These are phyloP conservation scores for Poicephalus meyeri DNA, from an alignment of 2,113 vertebrate species.

Conservation along the genomic window DNA sequence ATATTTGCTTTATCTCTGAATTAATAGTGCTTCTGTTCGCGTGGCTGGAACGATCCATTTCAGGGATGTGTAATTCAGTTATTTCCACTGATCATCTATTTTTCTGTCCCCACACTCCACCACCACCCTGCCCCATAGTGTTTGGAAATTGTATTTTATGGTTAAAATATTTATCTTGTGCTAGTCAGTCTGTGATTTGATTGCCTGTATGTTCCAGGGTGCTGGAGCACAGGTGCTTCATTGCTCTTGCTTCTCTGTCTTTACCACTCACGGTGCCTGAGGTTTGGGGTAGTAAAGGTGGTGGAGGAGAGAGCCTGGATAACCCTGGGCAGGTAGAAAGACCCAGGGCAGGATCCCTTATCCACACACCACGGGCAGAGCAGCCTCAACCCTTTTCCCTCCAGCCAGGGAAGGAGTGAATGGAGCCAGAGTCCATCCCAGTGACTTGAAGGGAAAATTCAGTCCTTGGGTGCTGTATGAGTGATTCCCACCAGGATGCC, in stretches of 20 bases:
- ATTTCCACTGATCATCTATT: constrained; percentile 44
- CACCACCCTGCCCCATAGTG: not conserved
- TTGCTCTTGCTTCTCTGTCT: not conserved
- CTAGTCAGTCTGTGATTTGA: not conserved
- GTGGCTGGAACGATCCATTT: constrained; percentile 19
- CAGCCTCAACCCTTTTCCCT: not conserved
- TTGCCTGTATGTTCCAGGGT: not conserved
- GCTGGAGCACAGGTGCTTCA: rapidly evolving
- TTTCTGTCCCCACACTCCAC: constrained; percentile 18
- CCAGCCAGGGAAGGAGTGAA: not conserved
- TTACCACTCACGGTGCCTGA: rapidly evolving
- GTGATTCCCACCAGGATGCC: rapidly evolving
- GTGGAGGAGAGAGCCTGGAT: too few relatives aligned
- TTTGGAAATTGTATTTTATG: constrained; percentile 31
- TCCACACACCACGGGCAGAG: rapidly evolving
- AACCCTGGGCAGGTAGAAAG: not conserved
- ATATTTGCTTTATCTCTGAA: constrained; percentile 21
- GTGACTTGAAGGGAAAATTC: not conserved
- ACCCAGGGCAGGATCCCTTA: not conserved
- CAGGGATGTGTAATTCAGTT: not conserved
- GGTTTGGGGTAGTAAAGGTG: not conserved
- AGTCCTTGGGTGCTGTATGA: rapidly evolving
- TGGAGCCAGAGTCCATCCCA: not conserved
- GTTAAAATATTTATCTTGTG: constrained; percentile 52
- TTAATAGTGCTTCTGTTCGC: not conserved